Conservation (phyloP, 2,797 vertebrate genomes). For the Sebastes minor region DNA sequence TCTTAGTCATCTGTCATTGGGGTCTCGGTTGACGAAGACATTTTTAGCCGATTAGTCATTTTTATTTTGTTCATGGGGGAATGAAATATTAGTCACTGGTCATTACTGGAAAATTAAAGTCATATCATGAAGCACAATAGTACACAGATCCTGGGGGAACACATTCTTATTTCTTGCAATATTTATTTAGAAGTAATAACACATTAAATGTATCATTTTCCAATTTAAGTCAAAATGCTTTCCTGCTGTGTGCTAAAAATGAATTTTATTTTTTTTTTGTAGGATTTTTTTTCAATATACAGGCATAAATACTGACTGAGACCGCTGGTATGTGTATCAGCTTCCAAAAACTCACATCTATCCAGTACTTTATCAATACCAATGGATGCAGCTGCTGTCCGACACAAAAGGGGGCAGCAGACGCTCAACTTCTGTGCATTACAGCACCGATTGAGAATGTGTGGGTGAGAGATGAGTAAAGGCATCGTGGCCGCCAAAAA, state of each 20-base stretch:
- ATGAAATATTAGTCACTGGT: neutral
- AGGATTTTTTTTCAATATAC: neutral
- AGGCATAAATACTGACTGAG: neutral
- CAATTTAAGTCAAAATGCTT: neutral
- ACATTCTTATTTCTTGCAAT: neutral
- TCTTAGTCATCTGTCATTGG: neutral
- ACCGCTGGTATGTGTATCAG: neutral
- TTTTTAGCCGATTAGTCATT: neutral
- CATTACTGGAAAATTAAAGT: conserved; percentile 9
- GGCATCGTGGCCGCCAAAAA: neutral
- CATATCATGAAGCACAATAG: neutral
- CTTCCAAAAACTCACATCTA: neutral
- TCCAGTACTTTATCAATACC: neutral
- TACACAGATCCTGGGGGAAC: neutral
- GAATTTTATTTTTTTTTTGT: neutral
- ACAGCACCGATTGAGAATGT: neutral
- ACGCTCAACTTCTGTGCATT: neutral
- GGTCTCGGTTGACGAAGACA: neutral
- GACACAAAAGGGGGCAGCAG: conserved; percentile 53
- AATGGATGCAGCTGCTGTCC: conserved; percentile 12
- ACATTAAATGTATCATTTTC: neutral
- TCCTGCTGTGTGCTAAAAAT: neutral
- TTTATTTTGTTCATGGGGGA: conserved; percentile 3
- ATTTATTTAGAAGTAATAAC: neutral
- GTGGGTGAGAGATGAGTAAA: neutral